phyloP scores from a whole-genome alignment of 2,797 vertebrate species.

The Galago senegalensis region DNA sequence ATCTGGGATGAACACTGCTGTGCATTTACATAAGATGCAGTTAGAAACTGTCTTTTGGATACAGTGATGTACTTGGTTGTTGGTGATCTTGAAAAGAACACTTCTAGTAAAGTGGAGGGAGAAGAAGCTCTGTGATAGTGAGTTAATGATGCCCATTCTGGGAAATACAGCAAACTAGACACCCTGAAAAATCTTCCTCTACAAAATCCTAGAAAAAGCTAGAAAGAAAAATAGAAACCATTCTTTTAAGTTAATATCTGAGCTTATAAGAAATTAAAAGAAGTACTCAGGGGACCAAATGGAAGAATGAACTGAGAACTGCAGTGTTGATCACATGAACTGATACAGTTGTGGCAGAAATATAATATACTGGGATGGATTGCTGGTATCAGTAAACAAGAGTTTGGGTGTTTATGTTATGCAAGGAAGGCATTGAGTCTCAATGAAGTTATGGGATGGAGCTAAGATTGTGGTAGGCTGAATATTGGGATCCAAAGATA shows the following conservation, averaged over 20 bases:
- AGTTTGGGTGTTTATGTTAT: constrained; percentile 26
- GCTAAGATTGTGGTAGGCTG: background rate
- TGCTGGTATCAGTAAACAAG: background rate
- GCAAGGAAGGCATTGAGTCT: background rate
- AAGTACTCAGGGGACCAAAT: background rate
- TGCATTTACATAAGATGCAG: background rate
- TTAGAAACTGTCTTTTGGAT: background rate
- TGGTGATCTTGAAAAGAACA: constrained; percentile 25
- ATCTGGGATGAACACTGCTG: background rate
- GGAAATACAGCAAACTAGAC: constrained; percentile 13
- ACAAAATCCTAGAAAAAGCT: constrained; percentile 15
- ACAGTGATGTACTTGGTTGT: background rate
- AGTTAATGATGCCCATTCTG: background rate
- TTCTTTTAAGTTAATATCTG: constrained; percentile 9
- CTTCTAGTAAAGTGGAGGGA: background rate
- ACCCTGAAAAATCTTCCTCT: background rate
- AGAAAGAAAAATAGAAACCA: background rate
- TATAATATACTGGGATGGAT: background rate
- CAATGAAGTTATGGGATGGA: background rate
- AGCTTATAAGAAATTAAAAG: background rate
- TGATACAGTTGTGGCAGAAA: background rate
- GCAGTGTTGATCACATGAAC: background rate
- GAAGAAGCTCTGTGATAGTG: background rate
- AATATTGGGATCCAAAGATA: background rate
- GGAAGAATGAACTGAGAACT: constrained; percentile 22